phyloP scores from a whole-genome alignment of 2,797 vertebrate genomes.

The Urocyon cinereoargenteus region DNA sequence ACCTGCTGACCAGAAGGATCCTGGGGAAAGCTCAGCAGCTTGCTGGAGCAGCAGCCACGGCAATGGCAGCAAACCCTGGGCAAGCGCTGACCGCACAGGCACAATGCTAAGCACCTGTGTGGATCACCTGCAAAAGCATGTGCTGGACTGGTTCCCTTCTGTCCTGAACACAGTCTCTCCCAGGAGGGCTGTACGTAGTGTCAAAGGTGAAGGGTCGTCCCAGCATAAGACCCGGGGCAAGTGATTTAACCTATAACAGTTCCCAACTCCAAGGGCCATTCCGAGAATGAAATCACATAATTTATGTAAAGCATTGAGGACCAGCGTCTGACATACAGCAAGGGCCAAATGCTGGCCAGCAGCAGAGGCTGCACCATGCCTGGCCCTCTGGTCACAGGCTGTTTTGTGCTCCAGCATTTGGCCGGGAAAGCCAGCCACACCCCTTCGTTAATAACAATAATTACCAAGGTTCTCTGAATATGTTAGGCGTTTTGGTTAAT shows the following conservation, averaged over 20 bases:
- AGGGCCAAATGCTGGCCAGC: background rate
- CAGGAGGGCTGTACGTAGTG: background rate
- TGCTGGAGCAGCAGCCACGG: background rate
- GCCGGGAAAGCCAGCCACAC: background rate
- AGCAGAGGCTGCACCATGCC: background rate
- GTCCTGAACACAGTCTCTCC: background rate
- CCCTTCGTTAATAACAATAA: background rate
- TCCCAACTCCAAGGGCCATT: background rate
- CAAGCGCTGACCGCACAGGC: background rate
- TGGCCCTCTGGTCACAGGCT: background rate
- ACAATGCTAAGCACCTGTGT: background rate
- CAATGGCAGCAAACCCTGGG: background rate
- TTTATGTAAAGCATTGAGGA: background rate
- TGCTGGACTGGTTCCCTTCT: background rate
- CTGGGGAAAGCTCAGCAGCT: background rate
- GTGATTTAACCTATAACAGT: background rate
- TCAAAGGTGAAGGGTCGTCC: background rate
- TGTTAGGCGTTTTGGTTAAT: background rate
- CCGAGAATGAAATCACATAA: background rate
- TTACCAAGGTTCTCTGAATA: background rate
- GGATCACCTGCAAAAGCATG: background rate
- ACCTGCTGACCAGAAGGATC: background rate
- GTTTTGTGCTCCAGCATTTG: background rate
- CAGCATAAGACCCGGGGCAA: background rate
- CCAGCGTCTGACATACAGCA: background rate